Conservation (phyloP, 35 echinoderm and acorn worm species). For the Lytechinus pictus region DNA sequence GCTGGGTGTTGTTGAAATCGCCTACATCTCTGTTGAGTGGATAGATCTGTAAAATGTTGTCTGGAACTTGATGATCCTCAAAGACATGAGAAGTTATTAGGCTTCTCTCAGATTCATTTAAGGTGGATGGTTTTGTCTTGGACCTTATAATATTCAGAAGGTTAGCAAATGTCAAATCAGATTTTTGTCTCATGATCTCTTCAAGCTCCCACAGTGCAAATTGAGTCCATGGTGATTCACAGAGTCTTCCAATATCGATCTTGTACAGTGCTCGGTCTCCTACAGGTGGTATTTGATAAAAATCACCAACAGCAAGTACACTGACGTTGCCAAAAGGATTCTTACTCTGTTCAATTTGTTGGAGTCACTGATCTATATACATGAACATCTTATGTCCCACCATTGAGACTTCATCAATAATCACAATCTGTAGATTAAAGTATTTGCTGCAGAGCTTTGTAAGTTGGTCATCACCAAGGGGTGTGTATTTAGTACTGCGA, state of each 20-base stretch:
- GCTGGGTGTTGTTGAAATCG: constrained; percentile 33
- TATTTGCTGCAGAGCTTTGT: constrained; percentile 54
- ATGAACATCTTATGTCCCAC: constrained; percentile 47
- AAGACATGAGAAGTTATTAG: constrained; percentile 19
- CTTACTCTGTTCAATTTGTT: constrained; percentile 49
- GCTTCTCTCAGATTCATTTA: constrained; percentile 39
- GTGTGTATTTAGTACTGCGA: constrained; percentile 56
- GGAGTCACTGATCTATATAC: constrained; percentile 58
- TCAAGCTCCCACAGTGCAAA: constrained; percentile 35
- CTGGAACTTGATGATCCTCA: constrained; percentile 46
- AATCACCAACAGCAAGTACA: constrained; percentile 49
- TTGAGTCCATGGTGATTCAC: constrained; percentile 45
- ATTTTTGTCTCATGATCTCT: constrained; percentile 39
- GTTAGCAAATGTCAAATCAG: constrained; percentile 38
- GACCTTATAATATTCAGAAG: constrained; percentile 46
- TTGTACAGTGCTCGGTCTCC: constrained; percentile 36
- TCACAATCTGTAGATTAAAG: constrained; percentile 64
- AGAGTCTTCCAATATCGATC: constrained; percentile 28
- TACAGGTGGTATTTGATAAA: constrained; percentile 42
- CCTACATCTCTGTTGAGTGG: constrained; percentile 61
- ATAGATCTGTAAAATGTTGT: constrained; percentile 64
- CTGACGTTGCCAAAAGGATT: constrained; percentile 69
- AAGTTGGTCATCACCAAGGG: constrained; percentile 65
- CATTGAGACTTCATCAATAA: constrained; percentile 90
- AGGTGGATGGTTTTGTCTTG: constrained; percentile 15